These are phyloP conservation scores for Spongia lamella DNA, from an alignment of 37 sponge, comb jelly and placozoan species.

Conservation along the genomic window DNA sequence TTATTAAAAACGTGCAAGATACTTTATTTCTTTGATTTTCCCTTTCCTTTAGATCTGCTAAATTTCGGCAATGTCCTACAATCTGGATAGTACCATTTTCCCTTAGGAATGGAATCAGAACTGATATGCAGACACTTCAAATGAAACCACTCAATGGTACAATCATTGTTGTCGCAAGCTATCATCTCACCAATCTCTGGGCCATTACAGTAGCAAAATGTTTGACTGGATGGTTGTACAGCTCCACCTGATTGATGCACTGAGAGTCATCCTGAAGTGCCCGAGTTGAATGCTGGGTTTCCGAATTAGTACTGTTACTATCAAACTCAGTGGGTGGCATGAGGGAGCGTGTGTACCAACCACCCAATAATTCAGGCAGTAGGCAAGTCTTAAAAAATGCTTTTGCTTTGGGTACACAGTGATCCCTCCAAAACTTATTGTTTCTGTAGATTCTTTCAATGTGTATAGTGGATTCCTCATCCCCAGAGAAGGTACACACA, in stretches of 20 bases:
- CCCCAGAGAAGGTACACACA: slow-evolving; percentile 24
- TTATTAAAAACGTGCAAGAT: no score
- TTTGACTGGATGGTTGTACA: background rate
- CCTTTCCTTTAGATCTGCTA: background rate
- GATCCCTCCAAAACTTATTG: slow-evolving; percentile 22
- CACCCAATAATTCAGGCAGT: slow-evolving; percentile 55
- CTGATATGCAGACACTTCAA: background rate
- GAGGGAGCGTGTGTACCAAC: slow-evolving; percentile 24
- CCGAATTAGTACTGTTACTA: background rate
- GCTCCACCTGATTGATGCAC: no score
- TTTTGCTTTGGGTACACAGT: background rate
- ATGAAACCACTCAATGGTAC: slow-evolving; percentile 22
- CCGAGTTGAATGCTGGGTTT: background rate
- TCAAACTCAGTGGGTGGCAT: background rate
- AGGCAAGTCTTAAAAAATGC: slow-evolving; percentile 24
- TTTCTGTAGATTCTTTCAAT: slow-evolving; percentile 37
- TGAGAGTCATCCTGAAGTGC: no score
- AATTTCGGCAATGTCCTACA: slow-evolving; percentile 34
- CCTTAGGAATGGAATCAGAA: slow-evolving; percentile 26
- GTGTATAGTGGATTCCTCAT: slow-evolving; percentile 16
- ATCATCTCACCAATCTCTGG: slow-evolving; percentile 53
- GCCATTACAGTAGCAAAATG: slow-evolving; percentile 47
- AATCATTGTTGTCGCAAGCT: slow-evolving; percentile 49
- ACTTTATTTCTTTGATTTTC: no score
- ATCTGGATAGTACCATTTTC: slow-evolving; percentile 64